A percentile compares a stretch with the other conserved stretches of the same genome.
phyloP scores from a whole-genome alignment of 2,888 invertebrate species.

The Punctoribates punctum region DNA sequence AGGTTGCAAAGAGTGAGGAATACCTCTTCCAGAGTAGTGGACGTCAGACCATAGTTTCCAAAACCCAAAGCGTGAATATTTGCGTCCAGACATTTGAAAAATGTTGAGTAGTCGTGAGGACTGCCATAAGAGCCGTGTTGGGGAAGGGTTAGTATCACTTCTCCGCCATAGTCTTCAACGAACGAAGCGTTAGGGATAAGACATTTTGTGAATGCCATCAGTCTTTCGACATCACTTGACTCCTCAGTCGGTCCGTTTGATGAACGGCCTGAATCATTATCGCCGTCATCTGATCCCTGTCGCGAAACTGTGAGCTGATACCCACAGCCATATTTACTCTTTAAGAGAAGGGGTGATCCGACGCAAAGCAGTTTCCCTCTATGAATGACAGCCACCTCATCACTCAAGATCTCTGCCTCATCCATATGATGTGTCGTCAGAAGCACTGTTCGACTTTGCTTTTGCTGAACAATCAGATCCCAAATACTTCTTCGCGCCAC shows the following conservation, averaged over 20 bases:
- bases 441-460: conserved; percentile 53
- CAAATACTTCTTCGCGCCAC: conserved; percentile 55
- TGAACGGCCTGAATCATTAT: conserved; percentile 13
- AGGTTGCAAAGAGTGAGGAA: conserved; percentile 48
- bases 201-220: conserved; percentile 47
- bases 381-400: conserved; percentile 53
- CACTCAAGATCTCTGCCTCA: conserved; percentile 56
- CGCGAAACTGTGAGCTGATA: conserved; percentile 48
- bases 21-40: conserved; percentile 56
- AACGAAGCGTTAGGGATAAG: conserved; percentile 49
- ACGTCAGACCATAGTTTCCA: conserved; percentile 55
- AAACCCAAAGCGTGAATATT: conserved; percentile 52
- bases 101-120: conserved; percentile 48
- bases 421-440: conserved; percentile 56
- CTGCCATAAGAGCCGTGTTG: conserved; percentile 46
- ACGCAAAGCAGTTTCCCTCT: conserved; percentile 49
- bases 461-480: conserved; percentile 54
- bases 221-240: conserved; percentile 41
- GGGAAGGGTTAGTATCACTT: conserved; percentile 49
- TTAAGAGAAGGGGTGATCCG: conserved; percentile 49
- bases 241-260: conserved; percentile 26
- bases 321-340: conserved; percentile 49
- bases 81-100: conserved; percentile 53
- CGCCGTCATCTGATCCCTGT: conserved; percentile 36
- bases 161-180: conserved; percentile 47